Evolutionary conservation across 2,113 vertebrate genomes (phyloP).

Genomic region (Charadrius vociferus): DNA sequence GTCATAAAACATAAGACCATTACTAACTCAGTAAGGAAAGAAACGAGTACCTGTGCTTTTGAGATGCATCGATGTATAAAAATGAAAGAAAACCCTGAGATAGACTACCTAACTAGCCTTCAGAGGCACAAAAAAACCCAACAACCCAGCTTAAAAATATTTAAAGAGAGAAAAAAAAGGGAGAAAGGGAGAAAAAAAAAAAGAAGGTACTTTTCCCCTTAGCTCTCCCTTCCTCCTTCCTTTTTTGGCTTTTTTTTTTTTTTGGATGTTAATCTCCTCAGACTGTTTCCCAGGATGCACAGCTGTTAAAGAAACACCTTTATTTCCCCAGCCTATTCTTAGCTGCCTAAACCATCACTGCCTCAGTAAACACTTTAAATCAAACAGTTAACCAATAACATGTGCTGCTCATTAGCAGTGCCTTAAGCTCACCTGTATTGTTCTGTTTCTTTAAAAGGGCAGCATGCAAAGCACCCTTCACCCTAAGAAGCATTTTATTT

Average conservation of each 20-base stretch:
- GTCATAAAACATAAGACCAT: background rate
- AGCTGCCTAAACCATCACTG: background rate
- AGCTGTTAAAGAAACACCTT: background rate
- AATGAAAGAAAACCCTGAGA: background rate
- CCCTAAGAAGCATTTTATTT: slow-evolving; percentile 43
- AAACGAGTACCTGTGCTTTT: background rate
- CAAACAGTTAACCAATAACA: slow-evolving; percentile 24
- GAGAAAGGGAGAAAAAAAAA: background rate
- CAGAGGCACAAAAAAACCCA: background rate
- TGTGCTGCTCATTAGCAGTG: slow-evolving; percentile 56
- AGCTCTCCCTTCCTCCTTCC: background rate
- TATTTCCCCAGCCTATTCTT: background rate
- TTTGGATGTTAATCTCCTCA: background rate
- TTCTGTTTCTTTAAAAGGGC: slow-evolving; percentile 4
- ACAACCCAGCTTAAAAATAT: background rate
- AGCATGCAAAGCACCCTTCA: slow-evolving; percentile 21
- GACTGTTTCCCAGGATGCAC: background rate
- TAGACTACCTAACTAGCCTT: background rate
- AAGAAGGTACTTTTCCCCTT: background rate
- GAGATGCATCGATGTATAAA: background rate
- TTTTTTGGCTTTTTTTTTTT: background rate
- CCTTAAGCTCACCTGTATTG: slow-evolving; percentile 32
- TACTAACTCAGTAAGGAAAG: background rate
- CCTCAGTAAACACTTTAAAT: background rate
- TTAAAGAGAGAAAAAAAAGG: background rate